Percentiles rank a stretch among this genome's conserved stretches.
phyloP scores from a whole-genome alignment of 2,888 invertebrate genomes.

The Phyllotreta striolata region DNA sequence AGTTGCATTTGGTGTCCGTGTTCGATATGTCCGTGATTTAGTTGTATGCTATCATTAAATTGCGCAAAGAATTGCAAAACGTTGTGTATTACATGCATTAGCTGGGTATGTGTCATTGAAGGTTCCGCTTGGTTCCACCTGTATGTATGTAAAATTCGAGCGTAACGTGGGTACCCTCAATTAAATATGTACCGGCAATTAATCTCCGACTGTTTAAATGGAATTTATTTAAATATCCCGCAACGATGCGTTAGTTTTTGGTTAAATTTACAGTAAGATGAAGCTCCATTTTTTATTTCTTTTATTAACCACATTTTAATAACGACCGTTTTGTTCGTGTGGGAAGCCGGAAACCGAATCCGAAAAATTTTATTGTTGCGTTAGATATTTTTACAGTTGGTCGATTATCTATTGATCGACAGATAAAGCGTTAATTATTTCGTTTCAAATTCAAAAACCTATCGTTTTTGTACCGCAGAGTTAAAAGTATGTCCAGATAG shows the following conservation, averaged over 20 bases:
- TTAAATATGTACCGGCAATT: too few relatives aligned
- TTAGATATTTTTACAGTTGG: slow-evolving; percentile 42
- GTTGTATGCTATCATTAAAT: not conserved
- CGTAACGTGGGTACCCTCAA: too few relatives aligned
- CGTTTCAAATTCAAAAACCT: slow-evolving; percentile 18
- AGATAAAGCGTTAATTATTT: slow-evolving; percentile 33
- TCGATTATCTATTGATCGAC: slow-evolving; percentile 37
- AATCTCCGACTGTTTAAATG: too few relatives aligned
- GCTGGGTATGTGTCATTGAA: slow-evolving; percentile 53
- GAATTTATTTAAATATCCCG: too few relatives aligned
- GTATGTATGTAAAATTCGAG: slow-evolving; percentile 30
- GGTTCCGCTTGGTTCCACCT: slow-evolving; percentile 51
- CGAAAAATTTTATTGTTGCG: slow-evolving; percentile 40
- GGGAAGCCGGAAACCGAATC: slow-evolving; percentile 50
- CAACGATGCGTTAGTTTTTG: too few relatives aligned
- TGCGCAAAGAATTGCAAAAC: too few relatives aligned
- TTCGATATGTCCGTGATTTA: slow-evolving; percentile 64
- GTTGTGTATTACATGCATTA: too few relatives aligned
- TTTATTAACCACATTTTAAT: slow-evolving; percentile 37
- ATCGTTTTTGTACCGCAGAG: slow-evolving; percentile 47
- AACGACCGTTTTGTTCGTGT: slow-evolving; percentile 47
- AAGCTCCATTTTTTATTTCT: not conserved
- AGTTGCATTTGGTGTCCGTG: slow-evolving; percentile 80
- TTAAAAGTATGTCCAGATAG: slow-evolving; percentile 60
- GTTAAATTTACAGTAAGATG: not conserved